Percentiles rank a stretch among this genome's conserved stretches.
These are phyloP conservation scores for Manis pentadactyla DNA, from an alignment of 2,797 vertebrate species.

Conservation along the genomic window DNA sequence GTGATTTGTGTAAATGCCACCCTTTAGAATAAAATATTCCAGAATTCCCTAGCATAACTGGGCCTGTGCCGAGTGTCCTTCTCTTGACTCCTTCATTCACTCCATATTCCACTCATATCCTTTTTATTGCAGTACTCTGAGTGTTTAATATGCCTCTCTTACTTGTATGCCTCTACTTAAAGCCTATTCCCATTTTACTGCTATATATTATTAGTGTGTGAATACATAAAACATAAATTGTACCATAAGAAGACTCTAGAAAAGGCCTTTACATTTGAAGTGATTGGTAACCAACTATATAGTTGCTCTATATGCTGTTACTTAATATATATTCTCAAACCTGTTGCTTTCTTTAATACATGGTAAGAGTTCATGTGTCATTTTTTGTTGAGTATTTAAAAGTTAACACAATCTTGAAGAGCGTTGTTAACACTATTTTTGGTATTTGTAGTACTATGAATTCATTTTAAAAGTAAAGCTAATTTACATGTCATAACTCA, in stretches of 20 bases:
- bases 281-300: neutral
- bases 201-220: neutral
- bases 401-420: neutral
- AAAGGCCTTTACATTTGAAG: neutral
- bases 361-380: neutral
- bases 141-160: neutral
- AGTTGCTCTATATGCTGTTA: neutral
- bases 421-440: neutral
- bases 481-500: neutral
- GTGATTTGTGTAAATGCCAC: neutral
- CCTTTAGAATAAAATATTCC: neutral
- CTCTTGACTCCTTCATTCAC: neutral
- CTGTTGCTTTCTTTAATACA: neutral
- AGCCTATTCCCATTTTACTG: neutral
- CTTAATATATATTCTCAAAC: neutral
- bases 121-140: neutral
- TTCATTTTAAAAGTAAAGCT: conserved; percentile 45
- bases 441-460: neutral
- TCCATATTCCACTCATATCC: neutral
- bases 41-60: neutral
- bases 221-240: neutral
- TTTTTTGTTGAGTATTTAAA: conserved; percentile 24
- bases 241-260: neutral
- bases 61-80: neutral
- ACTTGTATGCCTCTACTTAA: neutral